phyloP scores from a whole-genome alignment of 1,140 invertebrate genomes.

The Trichogramma pretiosum region DNA sequence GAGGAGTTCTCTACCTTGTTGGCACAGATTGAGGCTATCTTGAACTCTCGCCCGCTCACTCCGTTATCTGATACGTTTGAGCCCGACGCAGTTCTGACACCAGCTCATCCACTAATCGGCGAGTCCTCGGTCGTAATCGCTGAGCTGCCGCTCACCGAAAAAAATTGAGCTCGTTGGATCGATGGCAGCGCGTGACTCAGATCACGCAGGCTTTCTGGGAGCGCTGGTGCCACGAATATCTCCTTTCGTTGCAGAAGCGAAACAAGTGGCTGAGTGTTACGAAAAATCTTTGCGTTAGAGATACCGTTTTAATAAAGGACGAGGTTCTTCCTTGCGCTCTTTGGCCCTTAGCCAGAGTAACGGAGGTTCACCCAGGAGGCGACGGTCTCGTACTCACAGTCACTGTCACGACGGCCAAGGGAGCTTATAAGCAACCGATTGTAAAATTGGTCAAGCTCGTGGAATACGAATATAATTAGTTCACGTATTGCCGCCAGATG shows the following conservation, averaged over 20 bases:
- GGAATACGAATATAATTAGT: no score
- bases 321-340: conserved; percentile 26
- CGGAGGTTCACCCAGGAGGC: neutral
- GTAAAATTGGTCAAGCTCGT: neutral
- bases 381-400: neutral
- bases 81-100: no score
- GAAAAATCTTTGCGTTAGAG: conserved; percentile 22
- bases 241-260: conserved; percentile 21
- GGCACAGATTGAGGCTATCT: no score
- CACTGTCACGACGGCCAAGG: neutral
- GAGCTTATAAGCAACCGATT: neutral
- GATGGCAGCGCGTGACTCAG: no score
- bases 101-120: no score
- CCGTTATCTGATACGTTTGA: no score
- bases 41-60: no score
- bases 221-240: conserved; percentile 23
- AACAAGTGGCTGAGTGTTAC: conserved; percentile 20
- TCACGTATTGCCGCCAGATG: no score
- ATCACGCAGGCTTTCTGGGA: conserved; percentile 27
- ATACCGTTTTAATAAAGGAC: conserved; percentile 33
- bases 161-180: no score
- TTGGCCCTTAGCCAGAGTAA: conserved; percentile 22
- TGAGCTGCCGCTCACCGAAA: no score
- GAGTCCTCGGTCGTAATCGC: no score
- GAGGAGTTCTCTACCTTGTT: no score